phyloP scores from a whole-genome alignment of 1,140 invertebrate genomes.

The Andricus grossulariae region DNA sequence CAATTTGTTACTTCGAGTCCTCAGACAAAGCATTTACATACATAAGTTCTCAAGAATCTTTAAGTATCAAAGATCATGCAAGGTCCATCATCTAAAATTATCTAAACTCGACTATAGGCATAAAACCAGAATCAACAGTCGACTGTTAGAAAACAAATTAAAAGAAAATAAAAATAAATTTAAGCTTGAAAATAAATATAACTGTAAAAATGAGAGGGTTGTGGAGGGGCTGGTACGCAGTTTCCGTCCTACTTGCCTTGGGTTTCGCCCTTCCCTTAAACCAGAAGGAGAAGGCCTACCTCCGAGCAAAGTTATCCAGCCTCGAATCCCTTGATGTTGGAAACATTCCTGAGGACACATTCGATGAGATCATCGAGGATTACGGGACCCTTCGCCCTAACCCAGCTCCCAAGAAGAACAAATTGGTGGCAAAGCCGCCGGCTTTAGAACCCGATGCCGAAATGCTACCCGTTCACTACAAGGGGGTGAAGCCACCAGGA shows the following conservation, averaged over 20 bases:
- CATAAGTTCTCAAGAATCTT: background rate
- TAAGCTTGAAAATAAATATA: background rate
- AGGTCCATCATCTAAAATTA: background rate
- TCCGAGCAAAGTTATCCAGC: background rate
- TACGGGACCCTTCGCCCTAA: background rate
- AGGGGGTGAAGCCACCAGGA: slow-evolving; percentile 63
- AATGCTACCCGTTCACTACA: slow-evolving; percentile 67
- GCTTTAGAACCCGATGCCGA: slow-evolving; percentile 66
- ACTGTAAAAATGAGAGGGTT: background rate
- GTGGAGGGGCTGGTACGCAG: background rate
- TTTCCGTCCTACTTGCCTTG: background rate
- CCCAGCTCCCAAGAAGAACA: background rate
- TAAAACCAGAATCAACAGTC: no score
- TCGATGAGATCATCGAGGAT: slow-evolving; percentile 10
- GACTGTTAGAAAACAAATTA: background rate
- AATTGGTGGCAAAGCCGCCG: background rate
- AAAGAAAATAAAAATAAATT: background rate
- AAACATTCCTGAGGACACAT: slow-evolving; percentile 25
- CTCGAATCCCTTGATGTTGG: slow-evolving; percentile 31
- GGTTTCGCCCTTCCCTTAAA: background rate
- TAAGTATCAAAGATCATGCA: background rate
- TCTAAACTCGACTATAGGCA: no score
- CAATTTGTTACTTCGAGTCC: background rate
- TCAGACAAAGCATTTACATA: background rate
- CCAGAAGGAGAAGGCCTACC: background rate